Conservation (phyloP, 2,797 vertebrate species). For the Rhabdophis nuchalis region DNA sequence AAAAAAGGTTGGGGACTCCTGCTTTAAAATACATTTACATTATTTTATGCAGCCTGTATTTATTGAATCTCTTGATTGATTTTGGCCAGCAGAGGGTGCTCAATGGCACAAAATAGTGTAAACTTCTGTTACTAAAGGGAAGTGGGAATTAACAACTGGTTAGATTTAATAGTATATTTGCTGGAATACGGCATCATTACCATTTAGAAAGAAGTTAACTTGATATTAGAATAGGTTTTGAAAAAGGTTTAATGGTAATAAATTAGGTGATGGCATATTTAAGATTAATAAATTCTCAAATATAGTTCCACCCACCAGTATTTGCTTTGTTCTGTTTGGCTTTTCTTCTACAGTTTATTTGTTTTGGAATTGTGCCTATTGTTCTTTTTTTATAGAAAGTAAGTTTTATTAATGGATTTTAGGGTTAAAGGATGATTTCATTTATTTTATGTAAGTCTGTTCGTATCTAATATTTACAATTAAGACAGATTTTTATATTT, state of each 20-base stretch:
- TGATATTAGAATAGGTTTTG: background rate
- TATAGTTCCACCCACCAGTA: slow-evolving; percentile 62
- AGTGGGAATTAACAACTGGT: background rate
- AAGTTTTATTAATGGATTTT: slow-evolving; percentile 61
- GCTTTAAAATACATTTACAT: background rate
- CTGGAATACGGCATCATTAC: background rate
- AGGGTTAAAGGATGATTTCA: background rate
- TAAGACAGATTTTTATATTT: background rate
- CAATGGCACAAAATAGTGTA: slow-evolving; percentile 47
- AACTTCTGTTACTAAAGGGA: slow-evolving; percentile 8
- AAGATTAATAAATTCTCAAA: slow-evolving; percentile 22
- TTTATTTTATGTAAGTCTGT: background rate
- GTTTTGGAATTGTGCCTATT: slow-evolving; percentile 50
- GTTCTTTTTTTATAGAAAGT: slow-evolving; percentile 69
- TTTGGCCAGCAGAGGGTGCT: slow-evolving; percentile 56
- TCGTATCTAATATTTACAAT: slow-evolving; percentile 13
- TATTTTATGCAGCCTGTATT: background rate
- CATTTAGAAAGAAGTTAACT: background rate
- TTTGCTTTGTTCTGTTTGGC: slow-evolving; percentile 16
- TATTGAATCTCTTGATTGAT: background rate
- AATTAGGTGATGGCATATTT: slow-evolving; percentile 9
- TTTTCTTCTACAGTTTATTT: slow-evolving; percentile 47
- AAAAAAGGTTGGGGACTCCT: no score
- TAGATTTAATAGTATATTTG: background rate
- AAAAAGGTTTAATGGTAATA: background rate